These are phyloP conservation scores for Hypomecis atomaria DNA, from an alignment of 2,888 invertebrate species.

Conservation along the genomic window DNA sequence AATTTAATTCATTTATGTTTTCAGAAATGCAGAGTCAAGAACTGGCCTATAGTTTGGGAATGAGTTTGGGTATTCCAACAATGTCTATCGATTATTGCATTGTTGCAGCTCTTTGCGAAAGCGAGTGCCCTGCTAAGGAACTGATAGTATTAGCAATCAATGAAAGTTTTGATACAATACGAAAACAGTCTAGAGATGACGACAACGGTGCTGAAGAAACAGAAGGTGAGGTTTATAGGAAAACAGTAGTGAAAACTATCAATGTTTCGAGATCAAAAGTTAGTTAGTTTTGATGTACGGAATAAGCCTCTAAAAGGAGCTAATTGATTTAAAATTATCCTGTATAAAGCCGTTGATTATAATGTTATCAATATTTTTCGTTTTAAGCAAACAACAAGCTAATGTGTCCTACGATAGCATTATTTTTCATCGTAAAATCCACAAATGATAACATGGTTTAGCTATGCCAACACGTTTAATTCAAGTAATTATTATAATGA, in stretches of 20 bases:
- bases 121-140: constrained; percentile 57
- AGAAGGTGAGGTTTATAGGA: constrained; percentile 53
- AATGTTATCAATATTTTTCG: no score
- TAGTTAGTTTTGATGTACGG: no score
- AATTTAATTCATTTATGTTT: constrained; percentile 31
- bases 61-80: constrained; percentile 71
- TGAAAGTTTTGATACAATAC: constrained; percentile 61
- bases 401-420: no score
- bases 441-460: no score
- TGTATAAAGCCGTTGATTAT: no score
- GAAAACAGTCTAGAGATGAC: constrained; percentile 48
- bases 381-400: no score
- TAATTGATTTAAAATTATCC: no score
- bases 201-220: constrained; percentile 46
- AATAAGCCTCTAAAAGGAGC: no score
- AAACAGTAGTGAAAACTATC: neutral
- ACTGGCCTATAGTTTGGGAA: constrained; percentile 73
- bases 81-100: constrained; percentile 80
- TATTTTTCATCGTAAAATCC: no score
- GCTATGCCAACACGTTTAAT: no score
- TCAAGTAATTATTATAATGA: no score
- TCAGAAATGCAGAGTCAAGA: constrained; percentile 72
- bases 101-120: constrained; percentile 72
- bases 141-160: constrained; percentile 57
- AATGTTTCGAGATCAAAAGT: no score